Conservation (phyloP, 64 coral and sea anemone genomes). For the Anthopleura sola region DNA sequence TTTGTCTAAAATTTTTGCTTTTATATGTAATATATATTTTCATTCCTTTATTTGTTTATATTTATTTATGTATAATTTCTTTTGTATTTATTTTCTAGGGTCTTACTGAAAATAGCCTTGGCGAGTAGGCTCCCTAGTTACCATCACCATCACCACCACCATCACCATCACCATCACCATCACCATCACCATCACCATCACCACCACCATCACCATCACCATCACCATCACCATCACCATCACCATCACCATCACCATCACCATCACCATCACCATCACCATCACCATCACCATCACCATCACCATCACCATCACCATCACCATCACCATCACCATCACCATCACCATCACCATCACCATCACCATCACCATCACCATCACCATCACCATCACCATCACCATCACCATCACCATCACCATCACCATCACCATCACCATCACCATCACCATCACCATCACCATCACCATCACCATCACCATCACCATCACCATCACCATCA, state of each 20-base stretch:
- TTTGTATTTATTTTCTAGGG: too few relatives aligned
- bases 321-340: constrained; percentile 4
- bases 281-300: constrained; percentile 1
- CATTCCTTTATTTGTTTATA: too few relatives aligned
- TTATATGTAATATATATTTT: too few relatives aligned
- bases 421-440: constrained; percentile 6
- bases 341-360: constrained; percentile 13
- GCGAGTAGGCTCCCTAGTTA: too few relatives aligned
- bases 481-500: constrained; percentile 5
- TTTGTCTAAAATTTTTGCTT: too few relatives aligned
- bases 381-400: too few relatives aligned
- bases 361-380: not conserved
- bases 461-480: not conserved
- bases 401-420: not conserved
- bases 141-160: not conserved
- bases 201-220: not conserved
- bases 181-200: not conserved
- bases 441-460: not conserved
- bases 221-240: constrained; percentile 9
- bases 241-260: not conserved
- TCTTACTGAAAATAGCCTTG: too few relatives aligned
- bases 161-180: not conserved
- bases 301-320: not conserved
- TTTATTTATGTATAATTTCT: too few relatives aligned
- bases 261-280: not conserved